A percentile compares a stretch with the other conserved stretches of the same genome.
phyloP scores from a whole-genome alignment of 2,113 vertebrate genomes.

The Polypterus bichir region DNA sequence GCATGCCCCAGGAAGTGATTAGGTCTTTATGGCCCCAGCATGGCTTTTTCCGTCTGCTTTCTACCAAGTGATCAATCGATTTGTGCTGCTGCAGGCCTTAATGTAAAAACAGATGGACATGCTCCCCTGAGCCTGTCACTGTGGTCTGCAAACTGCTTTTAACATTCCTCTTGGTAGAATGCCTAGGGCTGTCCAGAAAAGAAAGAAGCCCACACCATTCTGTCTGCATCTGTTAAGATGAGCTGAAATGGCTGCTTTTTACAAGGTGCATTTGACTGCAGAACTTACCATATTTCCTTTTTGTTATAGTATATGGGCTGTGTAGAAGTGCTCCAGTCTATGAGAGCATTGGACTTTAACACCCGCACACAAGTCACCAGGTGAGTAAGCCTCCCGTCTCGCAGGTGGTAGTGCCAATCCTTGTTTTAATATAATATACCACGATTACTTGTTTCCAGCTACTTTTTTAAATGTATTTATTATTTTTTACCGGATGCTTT shows the following conservation, averaged over 20 bases:
- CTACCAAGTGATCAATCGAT: background rate
- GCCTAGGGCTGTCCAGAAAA: no score
- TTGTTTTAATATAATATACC: no score
- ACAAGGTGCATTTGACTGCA: no score
- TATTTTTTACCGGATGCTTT: no score
- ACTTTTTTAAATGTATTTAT: no score
- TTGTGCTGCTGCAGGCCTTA: background rate
- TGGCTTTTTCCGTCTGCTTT: background rate
- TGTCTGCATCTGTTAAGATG: no score
- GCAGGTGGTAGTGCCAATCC: no score
- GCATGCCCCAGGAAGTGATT: background rate
- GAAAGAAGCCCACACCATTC: no score
- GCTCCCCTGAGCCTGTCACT: background rate
- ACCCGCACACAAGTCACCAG: conserved; percentile 95
- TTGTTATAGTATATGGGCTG: conserved; percentile 77
- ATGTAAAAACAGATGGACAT: background rate
- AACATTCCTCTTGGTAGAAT: no score
- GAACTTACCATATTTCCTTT: no score
- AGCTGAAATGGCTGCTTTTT: no score
- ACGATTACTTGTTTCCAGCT: no score
- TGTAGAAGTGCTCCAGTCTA: conserved; percentile 91
- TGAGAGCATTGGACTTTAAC: conserved; percentile 92
- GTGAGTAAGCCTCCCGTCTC: conserved; percentile 38
- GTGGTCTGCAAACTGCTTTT: background rate
- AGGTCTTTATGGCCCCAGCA: background rate